Percentiles rank a stretch among this genome's conserved stretches.
Evolutionary conservation across 2,797 vertebrate genomes (phyloP).

Genomic region (Phyllotis vaccarum): DNA sequence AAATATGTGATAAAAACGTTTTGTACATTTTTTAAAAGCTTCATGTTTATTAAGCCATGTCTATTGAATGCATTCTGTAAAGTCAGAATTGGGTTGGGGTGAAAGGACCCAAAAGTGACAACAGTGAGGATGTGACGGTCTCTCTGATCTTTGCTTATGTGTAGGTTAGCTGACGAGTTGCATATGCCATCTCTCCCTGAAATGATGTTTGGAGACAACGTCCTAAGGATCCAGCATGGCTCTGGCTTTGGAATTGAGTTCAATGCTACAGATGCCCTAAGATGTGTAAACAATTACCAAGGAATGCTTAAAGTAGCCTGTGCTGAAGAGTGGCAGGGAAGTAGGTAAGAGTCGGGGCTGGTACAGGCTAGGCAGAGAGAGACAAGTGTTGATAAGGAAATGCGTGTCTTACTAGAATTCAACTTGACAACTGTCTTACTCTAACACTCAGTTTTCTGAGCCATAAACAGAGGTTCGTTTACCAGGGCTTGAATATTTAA

Average conservation of each 20-base stretch:
- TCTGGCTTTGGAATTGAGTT: constrained; percentile 96
- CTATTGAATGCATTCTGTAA: not conserved
- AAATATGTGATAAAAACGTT: not conserved
- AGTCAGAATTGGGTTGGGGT: not conserved
- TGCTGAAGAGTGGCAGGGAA: constrained; percentile 98
- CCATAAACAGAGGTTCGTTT: not conserved
- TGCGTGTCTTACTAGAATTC: not conserved
- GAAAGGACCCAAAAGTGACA: not conserved
- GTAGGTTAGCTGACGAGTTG: constrained; percentile 95
- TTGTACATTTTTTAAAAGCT: not conserved
- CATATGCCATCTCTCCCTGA: constrained; percentile 96
- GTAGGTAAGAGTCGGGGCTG: constrained; percentile 90
- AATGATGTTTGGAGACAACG: constrained; percentile 98
- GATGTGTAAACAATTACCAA: constrained; percentile 95
- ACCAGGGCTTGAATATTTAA: not conserved
- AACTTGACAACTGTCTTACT: not conserved
- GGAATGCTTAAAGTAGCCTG: constrained; percentile 97
- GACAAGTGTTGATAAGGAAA: not conserved
- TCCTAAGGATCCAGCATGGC: constrained; percentile 95
- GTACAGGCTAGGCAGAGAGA: constrained; percentile 78
- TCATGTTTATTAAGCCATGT: not conserved
- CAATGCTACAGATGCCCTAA: constrained; percentile 96
- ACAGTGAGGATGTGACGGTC: not conserved
- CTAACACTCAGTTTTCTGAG: constrained; percentile 27
- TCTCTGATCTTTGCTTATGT: constrained; percentile 51